phyloP scores from a whole-genome alignment of 2,888 invertebrate genomes.

The Leptura quadrifasciata region DNA sequence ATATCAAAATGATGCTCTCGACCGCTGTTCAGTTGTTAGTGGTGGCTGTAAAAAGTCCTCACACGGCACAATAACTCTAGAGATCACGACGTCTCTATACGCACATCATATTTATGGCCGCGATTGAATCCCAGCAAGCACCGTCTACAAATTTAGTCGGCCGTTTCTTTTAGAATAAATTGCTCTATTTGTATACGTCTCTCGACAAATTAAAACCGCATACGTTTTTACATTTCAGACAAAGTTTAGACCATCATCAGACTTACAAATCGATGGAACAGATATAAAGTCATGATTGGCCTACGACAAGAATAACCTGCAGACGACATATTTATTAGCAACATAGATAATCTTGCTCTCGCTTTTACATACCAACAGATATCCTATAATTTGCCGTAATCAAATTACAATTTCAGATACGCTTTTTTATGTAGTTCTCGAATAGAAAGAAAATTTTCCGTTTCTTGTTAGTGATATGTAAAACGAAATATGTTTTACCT shows the following conservation, averaged over 20 bases:
- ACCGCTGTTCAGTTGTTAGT: constrained; percentile 54
- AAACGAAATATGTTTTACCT: too few relatives aligned
- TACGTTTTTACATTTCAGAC: constrained; percentile 22
- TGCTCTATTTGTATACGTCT: constrained; percentile 65
- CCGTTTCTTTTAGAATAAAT: constrained; percentile 62
- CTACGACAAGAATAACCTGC: constrained; percentile 3
- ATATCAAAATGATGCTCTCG: constrained; percentile 58
- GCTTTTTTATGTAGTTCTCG: background rate
- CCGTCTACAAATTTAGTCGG: constrained; percentile 63
- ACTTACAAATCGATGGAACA: constrained; percentile 25
- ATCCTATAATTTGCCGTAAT: background rate
- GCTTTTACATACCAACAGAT: constrained; percentile 1
- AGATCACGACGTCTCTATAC: constrained; percentile 64
- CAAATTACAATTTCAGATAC: background rate
- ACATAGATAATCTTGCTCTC: constrained; percentile 3
- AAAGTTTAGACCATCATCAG: constrained; percentile 9
- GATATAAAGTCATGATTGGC: constrained; percentile 3
- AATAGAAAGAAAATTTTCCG: too few relatives aligned
- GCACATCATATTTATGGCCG: constrained; percentile 65
- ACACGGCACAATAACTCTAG: constrained; percentile 61
- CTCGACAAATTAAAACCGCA: constrained; percentile 58
- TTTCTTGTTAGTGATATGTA: too few relatives aligned
- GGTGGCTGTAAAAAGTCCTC: constrained; percentile 54
- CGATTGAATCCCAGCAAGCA: constrained; percentile 58
- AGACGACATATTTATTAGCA: background rate